phyloP scores from a whole-genome alignment of 2,113 vertebrate species.

The Varanus komodoensis region DNA sequence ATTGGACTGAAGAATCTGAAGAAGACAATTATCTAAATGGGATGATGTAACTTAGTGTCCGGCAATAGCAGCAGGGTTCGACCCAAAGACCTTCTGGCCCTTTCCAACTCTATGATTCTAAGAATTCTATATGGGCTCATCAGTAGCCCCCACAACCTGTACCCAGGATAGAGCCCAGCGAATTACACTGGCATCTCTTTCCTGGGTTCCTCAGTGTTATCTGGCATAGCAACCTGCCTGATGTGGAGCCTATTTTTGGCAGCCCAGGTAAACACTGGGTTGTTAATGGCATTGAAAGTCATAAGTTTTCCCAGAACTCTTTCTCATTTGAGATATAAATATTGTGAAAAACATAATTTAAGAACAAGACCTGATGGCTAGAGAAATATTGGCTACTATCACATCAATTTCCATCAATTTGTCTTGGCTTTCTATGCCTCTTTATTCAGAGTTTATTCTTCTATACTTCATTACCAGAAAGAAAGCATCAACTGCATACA shows the following conservation, averaged over 20 bases:
- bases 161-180: not conserved
- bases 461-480: slow-evolving; percentile 66
- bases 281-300: slow-evolving; percentile 31
- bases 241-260: not conserved
- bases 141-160: not conserved
- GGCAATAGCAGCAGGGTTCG: too few species aligned
- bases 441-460: slow-evolving; percentile 61
- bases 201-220: not conserved
- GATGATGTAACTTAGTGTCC: too few species aligned
- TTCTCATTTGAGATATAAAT: slow-evolving; percentile 45
- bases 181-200: not conserved
- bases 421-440: slow-evolving; percentile 40
- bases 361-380: slow-evolving; percentile 19
- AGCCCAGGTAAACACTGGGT: not conserved
- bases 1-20: not conserved
- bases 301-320: slow-evolving; percentile 20
- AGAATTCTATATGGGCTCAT: not conserved
- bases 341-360: slow-evolving; percentile 1
- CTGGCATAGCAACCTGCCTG: not conserved
- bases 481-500: slow-evolving; percentile 58
- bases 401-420: slow-evolving; percentile 39
- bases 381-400: slow-evolving; percentile 21
- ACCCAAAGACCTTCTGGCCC: too few species aligned
- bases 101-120: too few species aligned
- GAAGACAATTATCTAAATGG: not conserved